Base-by-base conservation (phyloP, 2,888 invertebrate species). In the Papilio protenor region DNA sequence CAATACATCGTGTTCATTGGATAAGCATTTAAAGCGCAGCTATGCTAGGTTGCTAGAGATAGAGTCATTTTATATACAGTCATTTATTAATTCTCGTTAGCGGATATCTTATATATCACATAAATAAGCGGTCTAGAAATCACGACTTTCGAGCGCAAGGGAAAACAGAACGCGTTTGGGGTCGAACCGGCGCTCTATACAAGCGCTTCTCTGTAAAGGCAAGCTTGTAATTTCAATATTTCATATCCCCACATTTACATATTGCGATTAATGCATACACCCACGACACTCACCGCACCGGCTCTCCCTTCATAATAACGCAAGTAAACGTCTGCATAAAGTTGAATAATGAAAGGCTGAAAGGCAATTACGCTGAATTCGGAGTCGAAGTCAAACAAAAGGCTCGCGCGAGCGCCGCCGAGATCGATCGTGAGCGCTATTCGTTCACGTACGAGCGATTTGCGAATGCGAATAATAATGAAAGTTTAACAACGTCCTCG, bases 351-450 rank as follows among this genome's bases (percentile, higher is more conserved):
- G 94, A 93, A 94, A 93, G 92, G 88, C 92, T 94, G 92, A 93
- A 94, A 94, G 94, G 93, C 94, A 94, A 94, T 94, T 94, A 94
- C 90, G 92, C 92, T 90, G 93, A 94, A 94, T 94, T 94, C 90
- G 90, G 91, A 93, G 91, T 90, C 90, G 91, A 94, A 94, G 89
- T 94, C 93, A 94, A 94, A 94, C 94, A 94, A 94, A 78, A 94
- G 91, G 90, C 90, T 89, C 90, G 86, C 90, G 86, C 89, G 86
- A 89, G 87, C 87, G 83, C 87, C 88, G 84, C 87, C 85, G 89
- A 92, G 91, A 93, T 94, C 94, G 94, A 94, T 94, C 90, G 90
- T 91, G 88, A 89, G 90, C 91, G 90, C 90, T 90, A 92, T 93
- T 92, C 90, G 91, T 91, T 91, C 94, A 92, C 93, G 94, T 93